Percentiles rank a stretch among this genome's conserved stretches.
These are phyloP conservation scores for Chlorospingus flavigularis DNA, from an alignment of 2,797 vertebrate genomes.

Conservation along the genomic window DNA sequence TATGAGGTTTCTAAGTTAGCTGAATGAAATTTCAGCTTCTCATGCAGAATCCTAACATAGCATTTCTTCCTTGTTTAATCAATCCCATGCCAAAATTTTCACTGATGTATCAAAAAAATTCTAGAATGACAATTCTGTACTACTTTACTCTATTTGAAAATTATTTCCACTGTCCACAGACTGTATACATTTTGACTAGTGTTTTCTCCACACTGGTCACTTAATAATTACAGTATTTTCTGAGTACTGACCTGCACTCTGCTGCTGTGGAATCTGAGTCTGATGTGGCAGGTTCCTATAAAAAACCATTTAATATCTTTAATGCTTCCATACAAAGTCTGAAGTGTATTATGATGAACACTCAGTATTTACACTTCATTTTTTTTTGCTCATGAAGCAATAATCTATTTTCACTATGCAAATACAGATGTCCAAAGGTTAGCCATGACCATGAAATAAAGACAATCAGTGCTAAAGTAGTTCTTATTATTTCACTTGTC, in stretches of 20 bases:
- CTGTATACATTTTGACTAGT: background rate
- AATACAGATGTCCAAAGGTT: background rate
- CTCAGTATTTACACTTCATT: background rate
- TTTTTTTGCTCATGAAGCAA: background rate
- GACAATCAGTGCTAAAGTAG: background rate
- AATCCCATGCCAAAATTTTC: background rate
- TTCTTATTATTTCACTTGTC: background rate
- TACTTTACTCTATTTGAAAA: background rate
- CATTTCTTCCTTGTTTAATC: background rate
- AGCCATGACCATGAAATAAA: background rate
- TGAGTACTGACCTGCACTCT: constrained; percentile 88
- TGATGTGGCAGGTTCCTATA: constrained; percentile 91
- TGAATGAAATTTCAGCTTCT: background rate
- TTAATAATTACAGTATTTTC: background rate
- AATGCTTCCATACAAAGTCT: background rate
- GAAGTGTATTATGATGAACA: background rate
- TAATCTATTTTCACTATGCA: background rate
- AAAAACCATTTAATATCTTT: constrained; percentile 59
- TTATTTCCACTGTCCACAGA: background rate
- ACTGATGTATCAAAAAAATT: background rate
- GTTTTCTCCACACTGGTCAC: background rate
- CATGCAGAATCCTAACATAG: background rate
- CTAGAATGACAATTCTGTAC: background rate
- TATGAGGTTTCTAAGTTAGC: background rate
- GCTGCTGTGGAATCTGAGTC: constrained; percentile 94